Percentiles rank a stretch among this genome's conserved stretches.
phyloP scores from a whole-genome alignment of 2,797 vertebrate genomes.

The Morelia viridis region DNA sequence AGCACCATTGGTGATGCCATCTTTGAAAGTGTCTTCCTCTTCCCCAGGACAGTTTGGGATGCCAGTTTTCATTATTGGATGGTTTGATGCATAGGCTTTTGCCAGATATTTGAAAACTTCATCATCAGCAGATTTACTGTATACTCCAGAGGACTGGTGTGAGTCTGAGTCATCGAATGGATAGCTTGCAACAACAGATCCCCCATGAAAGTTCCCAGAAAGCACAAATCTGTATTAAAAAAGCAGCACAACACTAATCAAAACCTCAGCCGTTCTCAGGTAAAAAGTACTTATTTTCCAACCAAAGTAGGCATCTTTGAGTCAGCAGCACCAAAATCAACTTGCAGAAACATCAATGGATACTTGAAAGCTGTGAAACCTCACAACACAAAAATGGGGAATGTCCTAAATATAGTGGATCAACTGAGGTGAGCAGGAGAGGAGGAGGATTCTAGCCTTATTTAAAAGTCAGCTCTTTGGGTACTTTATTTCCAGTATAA shows the following conservation, averaged over 20 bases:
- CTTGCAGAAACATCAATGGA: neutral
- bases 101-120: conserved; percentile 88
- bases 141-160: conserved; percentile 77
- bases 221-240: conserved; percentile 85
- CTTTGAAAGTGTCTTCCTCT: conserved; percentile 80
- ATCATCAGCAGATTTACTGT: conserved; percentile 90
- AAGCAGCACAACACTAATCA: conserved; percentile 17
- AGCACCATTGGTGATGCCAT: conserved; percentile 96
- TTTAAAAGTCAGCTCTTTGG: neutral
- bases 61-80: conserved; percentile 92
- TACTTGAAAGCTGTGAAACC: neutral
- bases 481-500: neutral
- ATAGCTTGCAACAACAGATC: conserved; percentile 96
- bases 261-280: neutral
- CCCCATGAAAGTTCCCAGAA: conserved; percentile 94
- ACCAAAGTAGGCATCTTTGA: neutral
- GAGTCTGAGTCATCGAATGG: conserved; percentile 90
- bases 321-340: neutral
- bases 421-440: neutral
- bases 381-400: neutral
- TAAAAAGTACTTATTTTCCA: neutral
- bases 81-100: conserved; percentile 84
- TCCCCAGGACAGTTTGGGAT: conserved; percentile 80
- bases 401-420: neutral
- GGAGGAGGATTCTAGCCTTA: neutral